Evolutionary conservation across 2,888 invertebrate genomes (phyloP).

Genomic region (Ectemnius cavifrons): DNA sequence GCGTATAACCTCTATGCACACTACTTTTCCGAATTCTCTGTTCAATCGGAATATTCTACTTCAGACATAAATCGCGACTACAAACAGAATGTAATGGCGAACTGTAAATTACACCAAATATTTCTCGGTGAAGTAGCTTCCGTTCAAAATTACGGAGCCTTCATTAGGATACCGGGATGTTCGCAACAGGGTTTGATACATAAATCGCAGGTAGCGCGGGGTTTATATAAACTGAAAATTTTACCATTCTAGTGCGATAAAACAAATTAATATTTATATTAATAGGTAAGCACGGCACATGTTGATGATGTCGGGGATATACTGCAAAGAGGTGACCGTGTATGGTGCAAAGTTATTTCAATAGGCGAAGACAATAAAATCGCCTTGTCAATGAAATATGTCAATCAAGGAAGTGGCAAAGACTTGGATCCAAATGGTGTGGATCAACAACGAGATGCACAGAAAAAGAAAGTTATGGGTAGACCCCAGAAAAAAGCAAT

Average conservation of each 20-base stretch:
- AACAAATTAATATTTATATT: conserved; percentile 24
- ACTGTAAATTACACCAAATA: conserved; percentile 72
- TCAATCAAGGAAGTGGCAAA: conserved; percentile 76
- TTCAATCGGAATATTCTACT: too few species aligned
- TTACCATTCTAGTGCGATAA: not conserved
- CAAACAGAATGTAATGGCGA: conserved; percentile 55
- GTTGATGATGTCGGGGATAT: conserved; percentile 76
- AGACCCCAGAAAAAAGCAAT: conserved; percentile 69
- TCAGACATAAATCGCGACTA: not conserved
- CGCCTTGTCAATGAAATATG: conserved; percentile 77
- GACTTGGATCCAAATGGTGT: conserved; percentile 77
- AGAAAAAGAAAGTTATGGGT: conserved; percentile 66
- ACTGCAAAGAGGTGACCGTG: conserved; percentile 74
- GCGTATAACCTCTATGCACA: not conserved
- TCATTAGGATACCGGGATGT: conserved; percentile 76
- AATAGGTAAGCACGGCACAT: conserved; percentile 71
- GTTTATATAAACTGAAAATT: conserved; percentile 8
- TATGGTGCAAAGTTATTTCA: conserved; percentile 78
- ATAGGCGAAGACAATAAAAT: conserved; percentile 75
- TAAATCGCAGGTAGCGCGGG: conserved; percentile 67
- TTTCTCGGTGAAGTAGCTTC: conserved; percentile 75
- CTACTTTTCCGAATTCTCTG: not conserved
- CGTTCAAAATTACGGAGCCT: conserved; percentile 78
- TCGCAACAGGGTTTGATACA: conserved; percentile 76
- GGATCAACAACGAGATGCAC: conserved; percentile 74